phyloP scores from a whole-genome alignment of 1,140 invertebrate species.

The Diorhabda elongata region DNA sequence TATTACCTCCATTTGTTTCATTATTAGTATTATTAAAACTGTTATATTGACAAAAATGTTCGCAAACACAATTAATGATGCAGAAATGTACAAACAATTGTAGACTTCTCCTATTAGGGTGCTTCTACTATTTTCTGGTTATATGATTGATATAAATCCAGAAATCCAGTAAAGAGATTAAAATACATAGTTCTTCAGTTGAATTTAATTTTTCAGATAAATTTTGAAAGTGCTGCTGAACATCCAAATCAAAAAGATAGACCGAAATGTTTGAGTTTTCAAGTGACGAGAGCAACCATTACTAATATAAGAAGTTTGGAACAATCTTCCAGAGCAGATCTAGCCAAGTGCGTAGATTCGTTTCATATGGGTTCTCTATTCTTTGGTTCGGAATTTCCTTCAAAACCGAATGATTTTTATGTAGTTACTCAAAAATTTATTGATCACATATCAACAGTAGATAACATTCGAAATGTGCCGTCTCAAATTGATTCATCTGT shows the following conservation, averaged over 20 bases:
- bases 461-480: slow-evolving; percentile 49
- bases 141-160: too few species aligned
- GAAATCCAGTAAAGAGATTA: too few species aligned
- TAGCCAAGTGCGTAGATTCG: slow-evolving; percentile 68
- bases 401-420: slow-evolving; percentile 58
- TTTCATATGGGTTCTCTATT: slow-evolving; percentile 72
- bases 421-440: slow-evolving; percentile 72
- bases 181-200: too few species aligned
- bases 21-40: too few species aligned
- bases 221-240: slow-evolving; percentile 66
- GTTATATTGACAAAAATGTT: too few species aligned
- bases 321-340: slow-evolving; percentile 63
- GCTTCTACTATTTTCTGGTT: too few species aligned
- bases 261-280: slow-evolving; percentile 75
- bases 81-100: too few species aligned
- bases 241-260: slow-evolving; percentile 73
- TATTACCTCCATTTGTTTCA: too few species aligned
- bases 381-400: slow-evolving; percentile 69
- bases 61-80: too few species aligned
- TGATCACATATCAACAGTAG: slow-evolving; percentile 60
- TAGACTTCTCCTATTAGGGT: too few species aligned
- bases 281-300: slow-evolving; percentile 72
- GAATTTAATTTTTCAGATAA: slow-evolving; percentile 52
- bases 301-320: slow-evolving; percentile 75
- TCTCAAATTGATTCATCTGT: slow-evolving; percentile 34